These are phyloP conservation scores for Peromyscus leucopus DNA, from an alignment of 2,113 vertebrate genomes.

Conservation along the genomic window DNA sequence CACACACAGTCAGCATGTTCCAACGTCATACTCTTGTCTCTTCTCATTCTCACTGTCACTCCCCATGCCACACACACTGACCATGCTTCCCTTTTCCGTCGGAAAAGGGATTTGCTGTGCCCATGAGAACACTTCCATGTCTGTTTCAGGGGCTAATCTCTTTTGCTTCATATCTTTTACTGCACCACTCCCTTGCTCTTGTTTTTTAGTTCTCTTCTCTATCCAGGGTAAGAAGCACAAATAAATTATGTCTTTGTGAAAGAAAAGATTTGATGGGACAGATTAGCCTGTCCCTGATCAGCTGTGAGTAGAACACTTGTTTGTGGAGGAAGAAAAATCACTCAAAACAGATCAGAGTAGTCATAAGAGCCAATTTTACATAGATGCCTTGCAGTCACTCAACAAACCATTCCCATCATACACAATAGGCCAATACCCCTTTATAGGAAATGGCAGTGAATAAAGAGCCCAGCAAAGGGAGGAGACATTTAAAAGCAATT, in stretches of 20 bases:
- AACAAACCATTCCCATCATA: neutral
- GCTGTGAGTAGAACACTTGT: constrained; percentile 31
- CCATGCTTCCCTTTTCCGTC: neutral
- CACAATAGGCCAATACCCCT: neutral
- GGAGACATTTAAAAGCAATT: constrained; percentile 7
- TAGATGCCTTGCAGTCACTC: constrained; percentile 31
- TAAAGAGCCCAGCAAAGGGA: neutral
- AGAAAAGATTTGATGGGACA: neutral
- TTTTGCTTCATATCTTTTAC: neutral
- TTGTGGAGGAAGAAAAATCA: neutral
- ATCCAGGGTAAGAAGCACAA: constrained; percentile 9
- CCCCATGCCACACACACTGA: neutral
- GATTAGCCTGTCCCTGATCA: neutral
- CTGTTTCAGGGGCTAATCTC: constrained; percentile 5
- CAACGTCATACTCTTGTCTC: neutral
- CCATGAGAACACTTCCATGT: neutral
- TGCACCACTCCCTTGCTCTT: neutral
- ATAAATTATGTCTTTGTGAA: neutral
- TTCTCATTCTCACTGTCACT: neutral
- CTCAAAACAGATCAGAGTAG: neutral
- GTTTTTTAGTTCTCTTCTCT: constrained; percentile 12
- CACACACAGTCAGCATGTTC: neutral
- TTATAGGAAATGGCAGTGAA: neutral
- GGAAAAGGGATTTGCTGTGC: neutral
- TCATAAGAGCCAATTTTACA: neutral